Evolutionary conservation across 2,888 invertebrate species (phyloP).

Genomic region (Epistrophella euchroma): DNA sequence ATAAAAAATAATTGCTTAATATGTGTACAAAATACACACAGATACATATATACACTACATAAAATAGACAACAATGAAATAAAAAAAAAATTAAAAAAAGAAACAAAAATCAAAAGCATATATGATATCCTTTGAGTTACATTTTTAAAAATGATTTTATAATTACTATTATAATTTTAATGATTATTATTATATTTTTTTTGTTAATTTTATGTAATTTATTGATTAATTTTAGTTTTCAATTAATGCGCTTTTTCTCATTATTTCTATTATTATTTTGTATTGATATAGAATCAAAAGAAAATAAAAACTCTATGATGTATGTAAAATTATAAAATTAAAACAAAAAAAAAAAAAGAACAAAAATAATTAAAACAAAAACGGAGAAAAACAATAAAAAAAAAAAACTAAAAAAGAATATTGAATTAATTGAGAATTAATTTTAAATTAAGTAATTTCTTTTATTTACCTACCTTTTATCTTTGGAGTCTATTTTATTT

Average conservation of each 20-base stretch:
- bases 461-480: conserved; percentile 37
- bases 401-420: conserved; percentile 62
- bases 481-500: neutral
- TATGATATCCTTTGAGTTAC: conserved; percentile 66
- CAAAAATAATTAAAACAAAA: conserved; percentile 62
- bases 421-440: conserved; percentile 71
- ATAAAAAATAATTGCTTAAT: conserved; percentile 3
- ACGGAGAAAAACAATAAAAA: conserved; percentile 58
- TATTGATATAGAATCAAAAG: conserved; percentile 65
- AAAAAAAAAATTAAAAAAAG: conserved; percentile 61
- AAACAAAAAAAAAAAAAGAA: conserved; percentile 61
- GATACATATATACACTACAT: conserved; percentile 15
- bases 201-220: conserved; percentile 77
- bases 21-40: conserved; percentile 16
- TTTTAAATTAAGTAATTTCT: conserved; percentile 63
- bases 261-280: conserved; percentile 76
- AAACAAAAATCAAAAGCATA: conserved; percentile 54
- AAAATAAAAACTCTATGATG: conserved; percentile 64
- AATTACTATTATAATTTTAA: conserved; percentile 60
- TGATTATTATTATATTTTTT: conserved; percentile 70
- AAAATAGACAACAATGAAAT: conserved; percentile 70
- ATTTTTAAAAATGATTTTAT: conserved; percentile 70
- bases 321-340: conserved; percentile 68
- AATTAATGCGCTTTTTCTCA: conserved; percentile 77
- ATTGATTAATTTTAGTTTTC: conserved; percentile 78